Percentiles rank a stretch among this genome's conserved stretches.
These are phyloP conservation scores for Morbakka virulenta DNA, from an alignment of 30 jellyfish, hydroid and myxozoan species.

Conservation along the genomic window DNA sequence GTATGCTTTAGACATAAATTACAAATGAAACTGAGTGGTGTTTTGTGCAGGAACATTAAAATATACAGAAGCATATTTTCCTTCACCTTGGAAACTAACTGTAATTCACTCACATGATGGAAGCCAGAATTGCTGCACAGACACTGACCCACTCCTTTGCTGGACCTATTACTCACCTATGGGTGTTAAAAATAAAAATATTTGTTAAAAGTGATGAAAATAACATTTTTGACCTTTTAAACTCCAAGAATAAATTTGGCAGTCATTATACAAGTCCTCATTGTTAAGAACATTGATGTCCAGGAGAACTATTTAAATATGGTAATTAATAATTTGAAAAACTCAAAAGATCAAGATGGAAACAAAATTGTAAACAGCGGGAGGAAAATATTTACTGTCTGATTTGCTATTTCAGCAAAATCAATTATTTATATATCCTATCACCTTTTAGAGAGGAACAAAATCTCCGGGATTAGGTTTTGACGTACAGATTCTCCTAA, in stretches of 20 bases:
- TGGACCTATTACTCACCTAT: not conserved
- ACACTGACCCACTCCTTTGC: not conserved
- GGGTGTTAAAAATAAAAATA: too few species aligned
- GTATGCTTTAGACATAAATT: not conserved
- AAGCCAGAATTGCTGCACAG: not conserved
- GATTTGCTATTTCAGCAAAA: not conserved
- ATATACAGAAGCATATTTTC: not conserved
- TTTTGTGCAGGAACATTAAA: not conserved
- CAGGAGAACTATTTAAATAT: too few species aligned
- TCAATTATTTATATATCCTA: not conserved
- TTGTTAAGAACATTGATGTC: not conserved
- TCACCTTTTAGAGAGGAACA: not conserved
- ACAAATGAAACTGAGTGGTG: not conserved
- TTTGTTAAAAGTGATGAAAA: not conserved
- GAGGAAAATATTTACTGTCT: not conserved
- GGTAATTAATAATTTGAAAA: not conserved
- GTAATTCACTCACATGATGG: not conserved
- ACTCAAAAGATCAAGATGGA: not conserved
- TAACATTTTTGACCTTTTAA: constrained; percentile 42
- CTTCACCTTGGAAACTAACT: not conserved
- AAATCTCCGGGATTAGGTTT: not conserved
- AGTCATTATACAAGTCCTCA: not conserved
- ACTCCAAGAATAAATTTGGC: constrained; percentile 54
- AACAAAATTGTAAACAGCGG: not conserved
- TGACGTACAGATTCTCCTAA: not conserved